Percentiles rank a stretch among this genome's conserved stretches.
Evolutionary conservation across 2,888 invertebrate genomes (phyloP).

Genomic region (Pyrrhosoma nymphula): DNA sequence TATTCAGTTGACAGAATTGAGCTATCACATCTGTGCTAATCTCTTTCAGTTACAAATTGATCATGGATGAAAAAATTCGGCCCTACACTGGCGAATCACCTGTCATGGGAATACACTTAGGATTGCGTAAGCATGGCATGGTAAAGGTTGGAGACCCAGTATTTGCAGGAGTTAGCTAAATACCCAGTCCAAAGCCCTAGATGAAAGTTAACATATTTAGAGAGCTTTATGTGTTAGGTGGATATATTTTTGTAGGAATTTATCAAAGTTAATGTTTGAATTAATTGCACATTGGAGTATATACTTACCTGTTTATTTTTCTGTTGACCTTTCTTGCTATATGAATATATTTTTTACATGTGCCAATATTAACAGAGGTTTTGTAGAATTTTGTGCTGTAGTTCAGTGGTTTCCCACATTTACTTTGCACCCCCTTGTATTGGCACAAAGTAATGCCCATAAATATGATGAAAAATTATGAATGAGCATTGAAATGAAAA

Average conservation of each 20-base stretch:
- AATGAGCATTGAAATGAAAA: background rate
- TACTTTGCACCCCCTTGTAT: background rate
- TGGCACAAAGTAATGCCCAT: background rate
- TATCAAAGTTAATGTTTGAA: background rate
- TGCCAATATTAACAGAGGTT: background rate
- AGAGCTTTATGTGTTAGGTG: constrained; percentile 13
- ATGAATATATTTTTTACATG: background rate
- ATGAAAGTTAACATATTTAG: background rate
- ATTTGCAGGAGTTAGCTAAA: background rate
- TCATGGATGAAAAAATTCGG: constrained; percentile 51
- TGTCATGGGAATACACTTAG: constrained; percentile 64
- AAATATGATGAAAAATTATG: background rate
- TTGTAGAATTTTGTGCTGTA: background rate
- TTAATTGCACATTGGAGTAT: background rate
- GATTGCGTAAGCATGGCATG: constrained; percentile 35
- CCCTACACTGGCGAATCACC: constrained; percentile 63
- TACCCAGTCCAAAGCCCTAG: background rate
- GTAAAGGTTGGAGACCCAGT: constrained; percentile 60
- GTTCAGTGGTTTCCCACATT: background rate
- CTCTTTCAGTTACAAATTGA: constrained; percentile 53
- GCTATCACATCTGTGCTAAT: background rate
- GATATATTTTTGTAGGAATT: constrained; percentile 17
- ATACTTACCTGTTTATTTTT: background rate
- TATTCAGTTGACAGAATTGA: background rate
- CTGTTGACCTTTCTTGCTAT: background rate